Percentiles rank a stretch among this genome's conserved stretches.
Evolutionary conservation across 53 echinoderm and acorn worm species (phyloP).

Genomic region (Astropecten irregularis): DNA sequence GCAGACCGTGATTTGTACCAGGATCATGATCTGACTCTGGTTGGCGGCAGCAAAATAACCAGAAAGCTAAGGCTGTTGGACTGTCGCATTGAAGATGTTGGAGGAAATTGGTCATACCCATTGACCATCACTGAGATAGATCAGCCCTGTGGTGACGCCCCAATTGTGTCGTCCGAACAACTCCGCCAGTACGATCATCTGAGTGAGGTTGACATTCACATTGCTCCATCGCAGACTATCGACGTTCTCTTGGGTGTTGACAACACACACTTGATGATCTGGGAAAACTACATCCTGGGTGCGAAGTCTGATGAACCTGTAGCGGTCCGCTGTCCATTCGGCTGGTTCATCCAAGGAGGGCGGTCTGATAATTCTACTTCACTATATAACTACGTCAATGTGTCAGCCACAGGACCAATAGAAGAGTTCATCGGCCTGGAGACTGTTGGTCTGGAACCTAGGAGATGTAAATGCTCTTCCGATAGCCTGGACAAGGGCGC

Average conservation of each 20-base stretch:
- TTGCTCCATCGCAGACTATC: constrained; percentile 69
- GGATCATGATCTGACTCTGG: constrained; percentile 68
- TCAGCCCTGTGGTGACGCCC: constrained; percentile 66
- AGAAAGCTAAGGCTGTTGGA: constrained; percentile 61
- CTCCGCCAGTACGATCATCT: constrained; percentile 61
- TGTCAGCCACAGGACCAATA: constrained; percentile 9
- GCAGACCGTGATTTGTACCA: constrained; percentile 50
- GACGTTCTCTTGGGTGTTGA: constrained; percentile 73
- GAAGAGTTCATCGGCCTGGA: constrained; percentile 57
- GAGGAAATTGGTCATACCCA: constrained; percentile 63
- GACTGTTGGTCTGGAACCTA: constrained; percentile 70
- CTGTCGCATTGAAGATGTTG: constrained; percentile 53
- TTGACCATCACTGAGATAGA: constrained; percentile 71
- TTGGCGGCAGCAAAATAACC: constrained; percentile 57
- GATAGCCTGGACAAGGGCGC: not conserved
- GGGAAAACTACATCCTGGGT: constrained; percentile 71
- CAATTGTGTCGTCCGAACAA: constrained; percentile 48
- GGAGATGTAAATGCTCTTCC: constrained; percentile 7
- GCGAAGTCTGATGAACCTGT: constrained; percentile 59
- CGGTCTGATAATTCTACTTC: not conserved
- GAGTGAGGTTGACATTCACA: constrained; percentile 43
- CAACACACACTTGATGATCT: constrained; percentile 70
- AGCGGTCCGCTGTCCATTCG: constrained; percentile 57
- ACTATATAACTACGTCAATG: constrained; percentile 68
- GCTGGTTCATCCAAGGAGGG: constrained; percentile 21